Evolutionary conservation across 1,140 invertebrate species (phyloP).

Genomic region (Eulimnadia texana): DNA sequence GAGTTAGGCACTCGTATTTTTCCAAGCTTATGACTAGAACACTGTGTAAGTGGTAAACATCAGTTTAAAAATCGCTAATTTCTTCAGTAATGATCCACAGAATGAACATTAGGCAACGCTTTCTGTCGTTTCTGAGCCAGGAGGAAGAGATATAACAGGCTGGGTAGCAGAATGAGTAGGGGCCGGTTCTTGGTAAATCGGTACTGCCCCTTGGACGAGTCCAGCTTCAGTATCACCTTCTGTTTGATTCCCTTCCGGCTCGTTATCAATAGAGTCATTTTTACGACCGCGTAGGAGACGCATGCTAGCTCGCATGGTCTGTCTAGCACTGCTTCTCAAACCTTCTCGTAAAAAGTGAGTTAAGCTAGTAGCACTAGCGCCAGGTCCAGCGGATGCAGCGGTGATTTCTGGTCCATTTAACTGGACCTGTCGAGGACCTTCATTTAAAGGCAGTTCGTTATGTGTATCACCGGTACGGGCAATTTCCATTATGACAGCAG

Average conservation of each 20-base stretch:
- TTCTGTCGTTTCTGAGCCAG: neutral
- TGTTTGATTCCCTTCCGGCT: neutral
- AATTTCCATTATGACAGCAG: slow-evolving; percentile 44
- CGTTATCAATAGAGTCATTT: too few relatives aligned
- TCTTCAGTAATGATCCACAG: too few relatives aligned
- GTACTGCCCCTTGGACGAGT: neutral
- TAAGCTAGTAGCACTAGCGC: slow-evolving; percentile 13
- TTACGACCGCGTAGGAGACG: neutral
- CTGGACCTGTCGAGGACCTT: slow-evolving; percentile 13
- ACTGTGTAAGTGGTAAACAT: too few relatives aligned
- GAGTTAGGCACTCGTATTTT: too few relatives aligned
- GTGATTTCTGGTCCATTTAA: neutral
- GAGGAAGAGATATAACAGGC: neutral
- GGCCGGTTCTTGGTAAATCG: neutral
- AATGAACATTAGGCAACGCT: neutral
- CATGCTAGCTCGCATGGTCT: neutral
- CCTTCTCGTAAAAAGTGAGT: slow-evolving; percentile 21
- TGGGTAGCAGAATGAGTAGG: too few relatives aligned
- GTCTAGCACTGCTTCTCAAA: slow-evolving; percentile 16
- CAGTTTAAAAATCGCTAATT: too few relatives aligned
- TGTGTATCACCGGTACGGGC: neutral
- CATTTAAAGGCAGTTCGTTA: slow-evolving; percentile 14
- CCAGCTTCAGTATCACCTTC: neutral
- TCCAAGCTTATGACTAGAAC: too few relatives aligned
- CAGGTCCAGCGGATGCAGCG: neutral